Evolutionary conservation across 2,797 vertebrate species (phyloP), one percentile per base, ranked within the genome.

Genomic region (Enteromius fasciolatus): DNA sequence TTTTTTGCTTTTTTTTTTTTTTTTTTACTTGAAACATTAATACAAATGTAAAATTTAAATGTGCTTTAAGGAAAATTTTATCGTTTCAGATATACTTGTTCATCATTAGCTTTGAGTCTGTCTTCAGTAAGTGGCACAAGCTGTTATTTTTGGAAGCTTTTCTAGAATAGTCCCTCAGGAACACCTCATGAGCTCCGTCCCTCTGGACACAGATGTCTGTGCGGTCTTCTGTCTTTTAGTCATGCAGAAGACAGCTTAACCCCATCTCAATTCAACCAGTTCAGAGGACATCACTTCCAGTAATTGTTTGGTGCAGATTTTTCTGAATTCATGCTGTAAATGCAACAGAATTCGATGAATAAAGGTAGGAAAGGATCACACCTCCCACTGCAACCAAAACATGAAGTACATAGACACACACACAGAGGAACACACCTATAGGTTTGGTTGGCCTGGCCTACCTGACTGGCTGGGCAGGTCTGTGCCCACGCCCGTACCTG

Each of bases 401-500:
- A 44, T 78, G 70, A 89, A 84, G 90, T 90, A 87, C 89, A 89
- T 88, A 87, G 78, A 80, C 33, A 79, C 44, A 84, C 84, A 83
- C 7, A 36, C 41, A 77, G 25, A 63, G 79, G 75, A 77, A 31
- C 82, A 73, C 73, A 78, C 63, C 79, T 77, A 76, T 81, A 84
- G 64, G 44, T 91, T 80, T 68, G 67, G 86, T 83, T 17, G 33
- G 82, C 77, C 52, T 74, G 83, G 85, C 88, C 83, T 85, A 89
- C 89, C 83, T 86, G 91, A 95, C 94, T 93, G 88, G 93, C 91
- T 93, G 76, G 87, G 90, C 92, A 93, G 90, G 93, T 94, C 88
- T 70, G 76, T 86, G 91, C 82, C 92, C 90, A 93, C 92, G 75
- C 94, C 94, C 87, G 33, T 90, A 92, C 92, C 92, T 94, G 92